Evolutionary conservation across 2,888 invertebrate species (phyloP).

Genomic region (Pachycephus smyrnensis): DNA sequence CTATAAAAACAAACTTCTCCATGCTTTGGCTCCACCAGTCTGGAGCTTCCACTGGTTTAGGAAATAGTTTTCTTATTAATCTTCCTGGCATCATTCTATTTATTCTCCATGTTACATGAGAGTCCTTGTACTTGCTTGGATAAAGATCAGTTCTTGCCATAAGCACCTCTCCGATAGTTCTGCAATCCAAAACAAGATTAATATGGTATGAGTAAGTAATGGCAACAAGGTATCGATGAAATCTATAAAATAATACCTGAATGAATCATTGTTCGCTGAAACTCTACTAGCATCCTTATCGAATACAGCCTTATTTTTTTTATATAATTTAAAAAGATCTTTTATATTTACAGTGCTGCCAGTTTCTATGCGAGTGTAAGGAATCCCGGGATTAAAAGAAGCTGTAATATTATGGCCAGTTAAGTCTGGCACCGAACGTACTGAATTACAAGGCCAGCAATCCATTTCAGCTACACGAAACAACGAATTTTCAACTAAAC

Average conservation of each 20-base stretch:
- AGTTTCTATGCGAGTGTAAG: slow-evolving; percentile 74
- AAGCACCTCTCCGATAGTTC: slow-evolving; percentile 50
- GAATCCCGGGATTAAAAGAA: slow-evolving; percentile 70
- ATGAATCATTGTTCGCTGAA: slow-evolving; percentile 55
- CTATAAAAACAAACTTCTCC: slow-evolving; percentile 82
- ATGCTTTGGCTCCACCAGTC: slow-evolving; percentile 79
- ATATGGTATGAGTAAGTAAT: neutral
- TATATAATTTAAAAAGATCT: slow-evolving; percentile 72
- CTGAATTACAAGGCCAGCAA: slow-evolving; percentile 84
- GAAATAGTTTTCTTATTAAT: slow-evolving; percentile 78
- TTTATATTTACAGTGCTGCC: slow-evolving; percentile 71
- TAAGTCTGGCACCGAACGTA: slow-evolving; percentile 77
- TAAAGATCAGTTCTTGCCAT: slow-evolving; percentile 41
- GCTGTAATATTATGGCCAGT: slow-evolving; percentile 71
- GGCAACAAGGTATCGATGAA: neutral
- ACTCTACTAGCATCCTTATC: slow-evolving; percentile 75
- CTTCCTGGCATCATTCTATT: slow-evolving; percentile 82
- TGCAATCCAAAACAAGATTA: slow-evolving; percentile 20
- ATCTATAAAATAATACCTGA: slow-evolving; percentile 37
- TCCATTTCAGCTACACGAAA: slow-evolving; percentile 86
- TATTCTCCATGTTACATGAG: slow-evolving; percentile 75
- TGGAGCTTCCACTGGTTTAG: slow-evolving; percentile 77
- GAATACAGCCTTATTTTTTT: slow-evolving; percentile 72
- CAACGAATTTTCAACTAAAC: slow-evolving; percentile 85
- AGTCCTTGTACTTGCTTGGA: slow-evolving; percentile 44